Conservation (phyloP, 1,140 invertebrate genomes). For the Zaprionus lachaisei region DNA sequence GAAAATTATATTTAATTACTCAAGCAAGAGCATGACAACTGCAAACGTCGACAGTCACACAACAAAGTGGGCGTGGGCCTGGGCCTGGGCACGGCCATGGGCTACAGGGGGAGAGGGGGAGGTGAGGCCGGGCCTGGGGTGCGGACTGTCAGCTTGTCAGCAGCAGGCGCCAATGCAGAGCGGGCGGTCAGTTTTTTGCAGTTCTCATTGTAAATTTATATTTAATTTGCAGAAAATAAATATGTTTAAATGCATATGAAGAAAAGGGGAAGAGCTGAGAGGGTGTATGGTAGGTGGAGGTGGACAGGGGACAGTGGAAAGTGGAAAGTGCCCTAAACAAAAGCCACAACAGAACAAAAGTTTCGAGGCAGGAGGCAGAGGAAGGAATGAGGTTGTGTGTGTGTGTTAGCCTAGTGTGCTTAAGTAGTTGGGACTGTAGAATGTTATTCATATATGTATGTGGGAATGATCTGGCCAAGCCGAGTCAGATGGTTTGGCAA, state of each 20-base stretch:
- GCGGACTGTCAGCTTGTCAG: constrained; percentile 73
- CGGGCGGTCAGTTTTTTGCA: constrained; percentile 57
- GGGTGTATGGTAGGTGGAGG: neutral
- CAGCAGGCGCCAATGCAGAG: constrained; percentile 65
- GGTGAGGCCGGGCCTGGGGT: constrained; percentile 14
- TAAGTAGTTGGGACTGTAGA: too few species aligned
- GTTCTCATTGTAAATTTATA: constrained; percentile 53
- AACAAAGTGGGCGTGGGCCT: neutral
- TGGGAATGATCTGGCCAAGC: too few species aligned
- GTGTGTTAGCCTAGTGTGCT: too few species aligned
- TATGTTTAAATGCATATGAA: constrained; percentile 11
- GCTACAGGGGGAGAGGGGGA: neutral
- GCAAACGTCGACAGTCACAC: constrained; percentile 60
- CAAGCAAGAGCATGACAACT: constrained; percentile 78
- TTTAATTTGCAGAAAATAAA: constrained; percentile 70
- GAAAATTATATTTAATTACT: constrained; percentile 81
- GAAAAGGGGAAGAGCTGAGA: neutral
- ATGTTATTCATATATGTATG: too few species aligned
- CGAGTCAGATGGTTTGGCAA: too few species aligned
- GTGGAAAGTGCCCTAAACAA: neutral
- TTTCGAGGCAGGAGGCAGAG: too few species aligned
- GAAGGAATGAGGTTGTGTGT: too few species aligned
- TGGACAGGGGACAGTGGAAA: neutral
- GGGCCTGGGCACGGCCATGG: neutral
- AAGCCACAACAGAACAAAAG: too few species aligned